Evolutionary conservation across 2,797 vertebrate species (phyloP), one percentile per base, ranked within the genome.

Genomic region (Oceanodroma leucorhoa): DNA sequence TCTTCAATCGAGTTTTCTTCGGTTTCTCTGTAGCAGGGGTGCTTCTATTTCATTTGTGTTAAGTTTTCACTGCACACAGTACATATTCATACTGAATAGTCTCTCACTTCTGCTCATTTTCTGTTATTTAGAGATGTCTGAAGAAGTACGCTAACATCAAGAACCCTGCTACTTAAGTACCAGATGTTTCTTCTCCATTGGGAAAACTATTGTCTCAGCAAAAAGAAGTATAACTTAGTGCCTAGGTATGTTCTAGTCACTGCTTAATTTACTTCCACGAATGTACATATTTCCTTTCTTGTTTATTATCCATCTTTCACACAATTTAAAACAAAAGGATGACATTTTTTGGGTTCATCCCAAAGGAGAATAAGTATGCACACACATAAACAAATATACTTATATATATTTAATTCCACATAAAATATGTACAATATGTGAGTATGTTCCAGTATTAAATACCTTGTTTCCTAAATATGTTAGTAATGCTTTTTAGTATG

Each of bases 121-220:
- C 36, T 90, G 30, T 66, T 75, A 70, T 87, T 89, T 72, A 90
- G 45, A 83, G 27, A 83, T 91, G 57, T 62, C 67, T 60, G 53
- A 96, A 94, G 27, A 90, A 79, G 38, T 83, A 91, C 23, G 62
- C 18, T 90, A 86, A 82, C 83, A 88, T 70, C 75, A 90, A 92
- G 71, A 92, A 83, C n/a, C 5, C 29, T 78, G 30, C 22, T 78
- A 50, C 83, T 90, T 81, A 60, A 93, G 62, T 81, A 67, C 54
- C 48, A 87, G 83, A 45, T 87, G 19, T 66, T 93, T 91, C 61
- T 93, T 84, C 30, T 87, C 27, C n/a, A 50, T 13, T 81, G 46
- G 71, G 46, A 94, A 83, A 94, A 83, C 23, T 70, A 73, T 45
- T 51, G n/a, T 87, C 67, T 93, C 45, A 51, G 51, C 29, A 64